Evolutionary conservation across 2,113 vertebrate species (phyloP), one percentile per base, ranked within the genome.

Genomic region (Serinus canaria): DNA sequence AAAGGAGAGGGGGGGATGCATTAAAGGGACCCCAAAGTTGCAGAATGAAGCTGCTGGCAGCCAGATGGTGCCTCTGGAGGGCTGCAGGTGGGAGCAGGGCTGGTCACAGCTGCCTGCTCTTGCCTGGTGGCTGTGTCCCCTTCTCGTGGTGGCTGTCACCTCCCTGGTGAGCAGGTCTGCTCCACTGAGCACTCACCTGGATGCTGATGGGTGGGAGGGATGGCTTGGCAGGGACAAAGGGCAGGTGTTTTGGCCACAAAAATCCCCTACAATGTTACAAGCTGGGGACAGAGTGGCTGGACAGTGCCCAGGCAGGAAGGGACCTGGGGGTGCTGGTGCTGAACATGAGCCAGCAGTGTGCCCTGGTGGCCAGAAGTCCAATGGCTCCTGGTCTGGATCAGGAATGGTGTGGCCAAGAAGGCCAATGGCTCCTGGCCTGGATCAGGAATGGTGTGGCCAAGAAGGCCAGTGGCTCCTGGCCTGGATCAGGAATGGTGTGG

Each of bases 141-240:
- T 64, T 1, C 18, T 43, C 1, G 2, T 64, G 59, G 60, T 37
- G 85, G 79, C 19, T 22, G n/a, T 39, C 76, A 55, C 62, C 76
- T 43, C 55, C 60, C 35, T 0, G 0, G 1, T 8, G 62, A 25
- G 1, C 24, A 27, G 43, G 8, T 4, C 11, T 2, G 49, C 83
- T 30, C 11, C 68, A 28, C 30, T 43, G 31, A 21, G 58, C 15
- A 1, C 82, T 68, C 28, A 0, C 0, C 1, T 12, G 28, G 84
- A 2, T n/a, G 60, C 87, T 52, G 49, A 9, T 7, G 84, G 28
- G 35, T 50, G 77, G 69, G 11, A 59, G 62, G 55, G 60, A n/a
- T 1, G 0, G 7, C 58, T 52, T 25, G 27, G 35, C 24, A 33
- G 67, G 63, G 78, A 25, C 28, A 39, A 13, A 59, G 59, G 6